phyloP scores from a whole-genome alignment of 1,140 invertebrate genomes.

The Drosophila trapezifrons region DNA sequence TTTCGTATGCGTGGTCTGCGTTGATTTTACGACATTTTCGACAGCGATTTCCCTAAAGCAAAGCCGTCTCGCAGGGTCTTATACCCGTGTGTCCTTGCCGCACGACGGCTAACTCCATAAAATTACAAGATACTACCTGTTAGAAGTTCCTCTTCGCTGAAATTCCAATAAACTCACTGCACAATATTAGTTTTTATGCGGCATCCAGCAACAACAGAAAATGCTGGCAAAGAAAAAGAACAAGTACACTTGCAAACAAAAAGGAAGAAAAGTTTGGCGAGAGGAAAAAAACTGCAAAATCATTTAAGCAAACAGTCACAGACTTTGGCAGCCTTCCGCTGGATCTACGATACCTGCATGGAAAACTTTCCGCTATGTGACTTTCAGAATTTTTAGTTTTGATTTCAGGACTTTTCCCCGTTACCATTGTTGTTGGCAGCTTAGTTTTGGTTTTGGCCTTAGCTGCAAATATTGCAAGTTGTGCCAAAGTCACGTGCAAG shows the following conservation, averaged over 20 bases:
- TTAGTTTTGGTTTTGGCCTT: conserved; percentile 55
- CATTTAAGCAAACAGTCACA: conserved; percentile 81
- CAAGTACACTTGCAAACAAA: conserved; percentile 40
- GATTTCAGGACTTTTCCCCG: conserved; percentile 64
- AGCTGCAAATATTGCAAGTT: conserved; percentile 77
- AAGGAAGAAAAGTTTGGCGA: conserved; percentile 25
- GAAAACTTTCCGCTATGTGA: conserved; percentile 76
- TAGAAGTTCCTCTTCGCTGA: conserved; percentile 57
- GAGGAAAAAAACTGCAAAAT: conserved; percentile 64
- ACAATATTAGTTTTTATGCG: conserved; percentile 79
- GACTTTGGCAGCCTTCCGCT: conserved; percentile 72
- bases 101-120: conserved; percentile 63
- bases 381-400: conserved; percentile 83
- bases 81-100: conserved; percentile 31
- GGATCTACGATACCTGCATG: conserved; percentile 50
- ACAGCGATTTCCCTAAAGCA: conserved; percentile 48
- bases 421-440: conserved; percentile 61
- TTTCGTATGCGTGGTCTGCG: conserved; percentile 57
- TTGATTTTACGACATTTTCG: conserved; percentile 76
- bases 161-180: conserved; percentile 78
- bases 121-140: conserved; percentile 74
- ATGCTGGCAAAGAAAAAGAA: conserved; percentile 12
- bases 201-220: conserved; percentile 14
- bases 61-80: conserved; percentile 15
- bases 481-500: conserved; percentile 78